These are phyloP conservation scores for Oryzias curvinotus DNA, from an alignment of 2,113 vertebrate genomes.

Conservation along the genomic window DNA sequence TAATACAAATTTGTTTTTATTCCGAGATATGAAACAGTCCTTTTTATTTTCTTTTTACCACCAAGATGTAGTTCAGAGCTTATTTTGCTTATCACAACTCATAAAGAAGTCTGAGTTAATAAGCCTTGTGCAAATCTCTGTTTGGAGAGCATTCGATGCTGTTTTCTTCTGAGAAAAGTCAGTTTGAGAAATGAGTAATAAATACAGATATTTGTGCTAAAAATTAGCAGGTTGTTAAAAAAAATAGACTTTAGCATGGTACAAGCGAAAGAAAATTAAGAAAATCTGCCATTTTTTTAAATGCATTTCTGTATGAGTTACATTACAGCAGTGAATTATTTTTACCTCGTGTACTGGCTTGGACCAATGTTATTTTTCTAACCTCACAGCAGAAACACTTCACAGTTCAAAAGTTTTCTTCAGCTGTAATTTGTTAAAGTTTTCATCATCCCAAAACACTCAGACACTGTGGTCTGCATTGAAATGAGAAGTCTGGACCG, in stretches of 20 bases:
- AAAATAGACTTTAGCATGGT: background rate
- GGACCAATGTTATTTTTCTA: background rate
- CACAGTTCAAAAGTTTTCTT: constrained; percentile 3
- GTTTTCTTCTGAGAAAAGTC: too few relatives aligned
- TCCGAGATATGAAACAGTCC: too few relatives aligned
- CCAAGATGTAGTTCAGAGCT: too few relatives aligned
- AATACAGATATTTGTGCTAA: background rate
- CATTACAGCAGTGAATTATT: too few relatives aligned
- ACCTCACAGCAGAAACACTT: constrained; percentile 6
- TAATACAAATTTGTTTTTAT: too few relatives aligned
- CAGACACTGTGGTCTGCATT: constrained; percentile 53
- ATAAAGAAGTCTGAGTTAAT: too few relatives aligned
- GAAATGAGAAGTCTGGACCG: constrained; percentile 53
- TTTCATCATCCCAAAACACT: constrained; percentile 29
- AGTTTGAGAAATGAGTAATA: background rate
- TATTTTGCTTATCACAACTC: too few relatives aligned
- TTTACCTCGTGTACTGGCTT: too few relatives aligned
- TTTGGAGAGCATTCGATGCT: too few relatives aligned
- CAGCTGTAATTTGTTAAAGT: constrained; percentile 30
- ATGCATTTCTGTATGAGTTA: too few relatives aligned
- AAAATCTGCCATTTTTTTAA: background rate
- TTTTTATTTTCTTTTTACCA: too few relatives aligned
- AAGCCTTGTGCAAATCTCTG: too few relatives aligned
- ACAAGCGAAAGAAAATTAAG: background rate
- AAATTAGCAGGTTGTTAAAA: background rate